Evolutionary conservation across 2,888 invertebrate genomes (phyloP).

Genomic region (Rhaphigaster nebulosa): DNA sequence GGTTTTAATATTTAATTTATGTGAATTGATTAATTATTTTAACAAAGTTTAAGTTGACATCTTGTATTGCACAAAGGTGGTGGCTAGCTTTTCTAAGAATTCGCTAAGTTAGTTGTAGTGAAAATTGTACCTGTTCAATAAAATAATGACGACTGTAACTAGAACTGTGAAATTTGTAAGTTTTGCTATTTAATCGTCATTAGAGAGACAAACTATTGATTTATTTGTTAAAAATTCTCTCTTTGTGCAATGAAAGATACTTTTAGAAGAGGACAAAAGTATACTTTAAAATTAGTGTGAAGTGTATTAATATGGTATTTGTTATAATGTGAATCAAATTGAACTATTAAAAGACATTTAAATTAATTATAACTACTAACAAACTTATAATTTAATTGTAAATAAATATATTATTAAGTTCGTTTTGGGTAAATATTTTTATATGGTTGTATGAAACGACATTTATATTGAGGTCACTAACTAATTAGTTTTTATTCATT

Average conservation of each 20-base stretch:
- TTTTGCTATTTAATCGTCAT: not conserved
- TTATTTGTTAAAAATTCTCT: constrained; percentile 6
- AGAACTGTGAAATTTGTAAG: not conserved
- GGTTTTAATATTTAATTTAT: constrained; percentile 3
- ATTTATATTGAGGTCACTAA: constrained; percentile 19
- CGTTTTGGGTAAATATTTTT: constrained; percentile 16
- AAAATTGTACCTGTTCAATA: constrained; percentile 31
- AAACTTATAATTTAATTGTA: constrained; percentile 28
- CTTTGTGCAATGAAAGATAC: constrained; percentile 21
- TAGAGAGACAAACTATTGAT: constrained; percentile 10
- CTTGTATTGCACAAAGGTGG: constrained; percentile 28
- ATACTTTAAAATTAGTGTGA: constrained; percentile 38
- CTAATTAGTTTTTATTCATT: constrained; percentile 18
- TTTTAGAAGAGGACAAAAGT: not conserved
- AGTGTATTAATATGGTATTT: constrained; percentile 4
- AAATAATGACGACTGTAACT: not conserved
- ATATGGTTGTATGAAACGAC: constrained; percentile 48
- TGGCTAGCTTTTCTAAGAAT: not conserved
- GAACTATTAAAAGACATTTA: constrained; percentile 46
- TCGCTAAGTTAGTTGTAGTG: not conserved
- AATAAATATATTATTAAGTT: constrained; percentile 9
- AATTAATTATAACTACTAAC: constrained; percentile 21
- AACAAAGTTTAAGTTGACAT: not conserved
- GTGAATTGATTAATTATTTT: not conserved
- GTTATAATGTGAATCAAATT: constrained; percentile 24